Evolutionary conservation across 1,140 invertebrate genomes (phyloP), one percentile per base, ranked within the genome.

Genomic region (Saccostrea echinata): DNA sequence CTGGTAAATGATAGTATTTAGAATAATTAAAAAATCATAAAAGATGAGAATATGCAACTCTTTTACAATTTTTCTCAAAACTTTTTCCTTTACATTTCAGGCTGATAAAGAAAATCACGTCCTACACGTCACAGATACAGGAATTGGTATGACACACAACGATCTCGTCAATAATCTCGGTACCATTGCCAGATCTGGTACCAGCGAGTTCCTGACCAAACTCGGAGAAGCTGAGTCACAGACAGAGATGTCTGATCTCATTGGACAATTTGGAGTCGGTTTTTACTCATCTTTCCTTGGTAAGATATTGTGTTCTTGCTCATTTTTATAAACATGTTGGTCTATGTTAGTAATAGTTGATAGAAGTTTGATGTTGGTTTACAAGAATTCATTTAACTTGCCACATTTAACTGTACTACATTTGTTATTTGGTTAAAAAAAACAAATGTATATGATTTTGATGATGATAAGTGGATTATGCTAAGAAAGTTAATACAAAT

Each of bases 141-240:
- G 99, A 93, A 97, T 99, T 91, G 99, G 98, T 90, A 99, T 99
- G 99, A 99, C 98, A 0, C 98, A 98, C 93, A 95, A 97, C 87
- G 99, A 99, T 94, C 95, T 99, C 6, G 96, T 99, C 51, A 98
- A 98, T 89, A 99, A 99, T 95, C 96, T 99, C 64, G 99, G 99
- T 90, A 99, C 99, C 27, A 99, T 99, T 91, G 99, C 99, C 24
- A 99, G 99, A 94, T 99, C 99, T 16, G 99, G 99, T 88, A 99
- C 99, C 0, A 98, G 98, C 9, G 99, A 99, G 94, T 99, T 99
- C 95, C 96, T 99, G 33, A 96, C 97, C 24, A 99, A 99, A 95
- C 97, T 99, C 96, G 97, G 98, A 93, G 98, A 98, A 84, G 95
- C 93, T 11, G 64, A 88, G 0, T 90, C 90, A 13, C 53, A 85